Evolutionary conservation across 2,888 invertebrate genomes (phyloP).

Genomic region (Epirrhoe alternata): DNA sequence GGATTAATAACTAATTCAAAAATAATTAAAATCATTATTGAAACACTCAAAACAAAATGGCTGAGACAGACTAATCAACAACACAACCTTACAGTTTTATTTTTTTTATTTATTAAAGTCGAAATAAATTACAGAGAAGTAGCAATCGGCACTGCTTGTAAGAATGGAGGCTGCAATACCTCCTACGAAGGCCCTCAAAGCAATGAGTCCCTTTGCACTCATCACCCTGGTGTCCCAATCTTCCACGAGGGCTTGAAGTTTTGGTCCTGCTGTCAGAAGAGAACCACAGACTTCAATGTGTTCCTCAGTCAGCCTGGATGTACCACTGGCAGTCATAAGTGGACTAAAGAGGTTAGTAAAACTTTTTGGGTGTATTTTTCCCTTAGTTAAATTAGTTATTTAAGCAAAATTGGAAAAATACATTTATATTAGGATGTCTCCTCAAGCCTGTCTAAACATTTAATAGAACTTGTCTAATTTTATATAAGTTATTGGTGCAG

Average conservation of each 20-base stretch:
- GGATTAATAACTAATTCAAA: too few species aligned
- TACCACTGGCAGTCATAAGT: conserved; percentile 92
- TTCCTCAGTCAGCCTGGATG: conserved; percentile 98
- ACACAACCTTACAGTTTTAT: neutral
- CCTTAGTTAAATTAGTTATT: too few species aligned
- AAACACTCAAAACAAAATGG: too few species aligned
- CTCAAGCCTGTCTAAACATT: too few species aligned
- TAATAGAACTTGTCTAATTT: too few species aligned
- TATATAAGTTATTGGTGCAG: too few species aligned
- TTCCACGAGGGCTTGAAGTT: conserved; percentile 99
- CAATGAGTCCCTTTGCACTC: conserved; percentile 87
- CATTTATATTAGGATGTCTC: too few species aligned
- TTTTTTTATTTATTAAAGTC: neutral
- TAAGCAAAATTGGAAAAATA: too few species aligned
- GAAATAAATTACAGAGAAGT: conserved; percentile 67
- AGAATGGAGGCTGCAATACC: conserved; percentile 92
- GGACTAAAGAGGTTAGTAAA: conserved; percentile 89
- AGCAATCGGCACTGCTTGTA: conserved; percentile 91
- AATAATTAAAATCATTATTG: too few species aligned
- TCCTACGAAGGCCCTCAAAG: conserved; percentile 88
- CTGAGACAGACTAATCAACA: too few species aligned
- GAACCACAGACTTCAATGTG: conserved; percentile 96
- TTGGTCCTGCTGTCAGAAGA: conserved; percentile 98
- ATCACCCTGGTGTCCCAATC: conserved; percentile 95
- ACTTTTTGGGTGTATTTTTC: too few species aligned